These are phyloP conservation scores for Drosophila histrio DNA, from an alignment of 2,888 invertebrate species.

Conservation along the genomic window DNA sequence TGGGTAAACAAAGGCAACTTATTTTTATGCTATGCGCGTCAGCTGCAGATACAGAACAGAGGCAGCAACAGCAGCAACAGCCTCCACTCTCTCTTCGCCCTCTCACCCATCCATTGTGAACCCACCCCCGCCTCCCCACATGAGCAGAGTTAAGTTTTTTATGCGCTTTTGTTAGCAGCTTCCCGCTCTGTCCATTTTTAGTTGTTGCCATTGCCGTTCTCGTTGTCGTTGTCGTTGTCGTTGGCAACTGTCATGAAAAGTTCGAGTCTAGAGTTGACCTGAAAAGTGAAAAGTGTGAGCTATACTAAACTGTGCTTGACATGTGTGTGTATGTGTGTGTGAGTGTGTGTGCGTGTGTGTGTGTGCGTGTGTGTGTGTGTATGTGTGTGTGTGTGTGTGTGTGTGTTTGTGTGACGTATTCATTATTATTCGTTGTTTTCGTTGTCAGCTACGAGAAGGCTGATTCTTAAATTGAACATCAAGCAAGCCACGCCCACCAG, in stretches of 20 bases:
- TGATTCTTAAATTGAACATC: conserved; percentile 54
- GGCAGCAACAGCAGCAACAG: conserved; percentile 3
- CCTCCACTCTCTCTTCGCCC: neutral
- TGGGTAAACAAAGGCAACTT: conserved; percentile 71
- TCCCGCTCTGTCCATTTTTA: conserved; percentile 43
- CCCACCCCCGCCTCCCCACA: no score
- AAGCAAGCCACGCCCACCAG: conserved; percentile 31
- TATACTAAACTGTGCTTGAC: neutral
- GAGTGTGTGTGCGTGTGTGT: conserved; percentile 23
- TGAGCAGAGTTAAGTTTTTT: conserved; percentile 66
- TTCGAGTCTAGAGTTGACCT: conserved; percentile 74
- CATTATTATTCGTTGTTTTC: conserved; percentile 34
- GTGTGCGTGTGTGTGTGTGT: conserved; percentile 13
- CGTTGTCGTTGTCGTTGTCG: conserved; percentile 44
- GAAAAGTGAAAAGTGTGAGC: conserved; percentile 56
- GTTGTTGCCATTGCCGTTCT: conserved; percentile 30
- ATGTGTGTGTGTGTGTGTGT: conserved; percentile 22
- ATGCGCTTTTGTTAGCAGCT: conserved; percentile 73
- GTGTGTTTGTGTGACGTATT: conserved; percentile 17
- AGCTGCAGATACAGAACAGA: conserved; percentile 55
- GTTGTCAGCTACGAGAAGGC: conserved; percentile 8
- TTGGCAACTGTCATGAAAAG: conserved; percentile 73
- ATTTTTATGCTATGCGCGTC: conserved; percentile 73
- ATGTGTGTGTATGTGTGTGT: conserved; percentile 12
- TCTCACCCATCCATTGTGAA: neutral